Evolutionary conservation across 2,113 vertebrate species (phyloP).

Genomic region (Paradoxurus hermaphroditus): DNA sequence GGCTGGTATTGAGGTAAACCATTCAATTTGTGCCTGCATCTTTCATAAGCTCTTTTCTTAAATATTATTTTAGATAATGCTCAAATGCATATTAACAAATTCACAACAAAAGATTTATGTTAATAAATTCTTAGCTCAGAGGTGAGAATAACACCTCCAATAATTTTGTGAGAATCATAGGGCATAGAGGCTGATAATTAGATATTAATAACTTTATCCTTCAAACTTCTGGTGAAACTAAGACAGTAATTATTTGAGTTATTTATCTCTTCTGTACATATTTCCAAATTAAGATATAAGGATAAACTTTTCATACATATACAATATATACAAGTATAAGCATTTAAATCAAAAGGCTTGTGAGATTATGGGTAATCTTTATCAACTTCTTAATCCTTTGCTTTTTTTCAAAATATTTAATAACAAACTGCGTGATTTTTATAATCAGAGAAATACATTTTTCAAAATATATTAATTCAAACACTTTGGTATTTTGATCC

Average conservation of each 20-base stretch:
- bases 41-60: neutral
- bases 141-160: neutral
- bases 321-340: neutral
- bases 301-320: neutral
- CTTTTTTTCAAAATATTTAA: neutral
- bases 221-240: neutral
- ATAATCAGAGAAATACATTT: neutral
- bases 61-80: neutral
- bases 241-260: slow-evolving; percentile 30
- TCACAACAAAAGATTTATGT: neutral
- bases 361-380: neutral
- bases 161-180: slow-evolving; percentile 11
- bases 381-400: neutral
- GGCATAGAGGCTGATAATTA: neutral
- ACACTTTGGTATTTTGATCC: neutral
- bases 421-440: neutral
- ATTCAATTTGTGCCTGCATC: neutral
- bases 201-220: slow-evolving; percentile 20
- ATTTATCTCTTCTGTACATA: neutral
- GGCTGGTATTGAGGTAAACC: neutral
- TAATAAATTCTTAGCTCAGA: neutral
- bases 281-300: neutral
- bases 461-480: neutral
- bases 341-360: neutral
- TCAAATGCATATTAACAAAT: neutral